Percentiles rank a stretch among this genome's conserved stretches.
Evolutionary conservation across 2,797 vertebrate genomes (phyloP).

Genomic region (Scolopax bukidnonensis): DNA sequence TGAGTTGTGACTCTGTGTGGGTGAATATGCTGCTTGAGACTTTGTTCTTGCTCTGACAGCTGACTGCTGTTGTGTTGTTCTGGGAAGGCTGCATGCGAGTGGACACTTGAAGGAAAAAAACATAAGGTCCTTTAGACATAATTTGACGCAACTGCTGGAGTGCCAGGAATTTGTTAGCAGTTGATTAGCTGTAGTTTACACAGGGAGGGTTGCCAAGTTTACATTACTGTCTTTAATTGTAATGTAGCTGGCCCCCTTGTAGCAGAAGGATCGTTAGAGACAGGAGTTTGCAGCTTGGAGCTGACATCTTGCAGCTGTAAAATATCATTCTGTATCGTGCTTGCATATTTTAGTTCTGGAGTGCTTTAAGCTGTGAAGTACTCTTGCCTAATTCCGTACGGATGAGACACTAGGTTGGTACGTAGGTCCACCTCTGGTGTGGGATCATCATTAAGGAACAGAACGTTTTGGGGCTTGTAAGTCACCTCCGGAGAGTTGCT

Average conservation of each 20-base stretch:
- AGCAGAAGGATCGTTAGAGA: conserved; percentile 5
- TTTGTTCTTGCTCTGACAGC: conserved; percentile 12
- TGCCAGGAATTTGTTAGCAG: conserved; percentile 65
- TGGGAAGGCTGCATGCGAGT: conserved; percentile 26
- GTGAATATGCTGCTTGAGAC: background rate
- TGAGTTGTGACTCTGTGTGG: background rate
- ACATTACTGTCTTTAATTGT: conserved; percentile 71
- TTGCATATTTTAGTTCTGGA: conserved; percentile 27
- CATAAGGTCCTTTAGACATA: background rate
- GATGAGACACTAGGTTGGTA: conserved; percentile 33
- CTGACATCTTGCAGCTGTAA: conserved; percentile 42
- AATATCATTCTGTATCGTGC: background rate
- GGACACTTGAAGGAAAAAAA: conserved; percentile 28
- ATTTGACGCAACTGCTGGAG: conserved; percentile 57
- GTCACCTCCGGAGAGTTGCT: background rate
- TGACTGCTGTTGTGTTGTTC: conserved; percentile 26
- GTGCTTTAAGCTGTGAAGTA: conserved; percentile 1
- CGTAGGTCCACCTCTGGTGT: background rate
- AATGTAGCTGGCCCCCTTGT: conserved; percentile 18
- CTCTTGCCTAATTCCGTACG: background rate
- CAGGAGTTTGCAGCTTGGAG: conserved; percentile 11
- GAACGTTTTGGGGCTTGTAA: background rate
- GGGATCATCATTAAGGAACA: background rate
- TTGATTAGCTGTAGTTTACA: conserved; percentile 66
- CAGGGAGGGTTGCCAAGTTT: conserved; percentile 66